Evolutionary conservation across 2,797 vertebrate genomes (phyloP).

Genomic region (Notoglanidium macrostoma): DNA sequence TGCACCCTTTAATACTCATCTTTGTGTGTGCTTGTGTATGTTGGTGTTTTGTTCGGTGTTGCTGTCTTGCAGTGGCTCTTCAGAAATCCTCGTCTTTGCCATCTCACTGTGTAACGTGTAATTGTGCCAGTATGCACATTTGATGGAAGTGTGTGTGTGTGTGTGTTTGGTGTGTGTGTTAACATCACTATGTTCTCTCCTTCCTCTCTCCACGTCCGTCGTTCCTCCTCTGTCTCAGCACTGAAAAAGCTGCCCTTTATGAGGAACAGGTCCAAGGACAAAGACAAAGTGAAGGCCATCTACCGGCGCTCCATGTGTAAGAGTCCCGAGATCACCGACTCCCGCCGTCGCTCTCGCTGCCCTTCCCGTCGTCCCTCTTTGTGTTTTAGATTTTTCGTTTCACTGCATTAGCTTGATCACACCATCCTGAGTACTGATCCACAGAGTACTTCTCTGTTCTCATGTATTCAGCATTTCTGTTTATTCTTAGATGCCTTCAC

Average conservation of each 20-base stretch:
- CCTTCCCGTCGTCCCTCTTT: not conserved
- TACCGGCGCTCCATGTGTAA: slow-evolving; percentile 99
- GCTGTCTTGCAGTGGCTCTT: not conserved
- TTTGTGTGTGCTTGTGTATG: slow-evolving; percentile 51
- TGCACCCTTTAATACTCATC: slow-evolving; percentile 78
- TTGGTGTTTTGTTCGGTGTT: slow-evolving; percentile 26
- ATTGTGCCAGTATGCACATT: slow-evolving; percentile 9
- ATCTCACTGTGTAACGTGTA: slow-evolving; percentile 27
- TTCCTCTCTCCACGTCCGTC: slow-evolving; percentile 62
- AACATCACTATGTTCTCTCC: slow-evolving; percentile 93
- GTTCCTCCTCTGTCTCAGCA: slow-evolving; percentile 85
- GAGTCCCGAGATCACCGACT: slow-evolving; percentile 83
- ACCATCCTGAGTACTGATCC: slow-evolving; percentile 60
- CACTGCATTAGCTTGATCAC: slow-evolving; percentile 62
- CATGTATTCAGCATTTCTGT: not conserved
- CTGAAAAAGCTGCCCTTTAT: slow-evolving; percentile 99
- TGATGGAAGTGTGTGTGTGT: slow-evolving; percentile 60
- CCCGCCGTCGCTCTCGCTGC: slow-evolving; percentile 25
- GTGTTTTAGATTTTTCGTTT: slow-evolving; percentile 43
- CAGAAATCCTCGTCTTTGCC: slow-evolving; percentile 24
- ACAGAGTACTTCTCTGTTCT: not conserved
- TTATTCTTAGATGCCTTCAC: not conserved
- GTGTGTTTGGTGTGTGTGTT: slow-evolving; percentile 63
- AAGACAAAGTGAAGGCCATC: slow-evolving; percentile 98
- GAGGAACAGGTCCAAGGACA: slow-evolving; percentile 99